Evolutionary conservation across 35 echinoderm and acorn worm species (phyloP).

Genomic region (Patiria miniata): DNA sequence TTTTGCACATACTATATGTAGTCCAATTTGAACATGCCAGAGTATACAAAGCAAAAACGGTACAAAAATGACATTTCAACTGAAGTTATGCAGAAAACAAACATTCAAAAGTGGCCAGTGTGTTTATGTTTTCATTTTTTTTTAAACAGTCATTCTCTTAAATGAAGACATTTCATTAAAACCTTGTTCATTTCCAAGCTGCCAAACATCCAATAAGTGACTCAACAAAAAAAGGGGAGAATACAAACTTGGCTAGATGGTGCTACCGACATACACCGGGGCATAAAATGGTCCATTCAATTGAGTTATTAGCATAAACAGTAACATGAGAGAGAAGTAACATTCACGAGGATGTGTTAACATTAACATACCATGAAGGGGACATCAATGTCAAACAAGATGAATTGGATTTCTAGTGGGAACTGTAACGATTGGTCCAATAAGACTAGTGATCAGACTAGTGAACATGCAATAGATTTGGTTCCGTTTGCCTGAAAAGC

Average conservation of each 20-base stretch:
- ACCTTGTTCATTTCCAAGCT: too few relatives aligned
- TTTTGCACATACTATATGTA: too few relatives aligned
- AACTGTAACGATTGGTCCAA: neutral
- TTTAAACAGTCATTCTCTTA: constrained; percentile 14
- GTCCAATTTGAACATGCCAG: too few relatives aligned
- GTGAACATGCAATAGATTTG: constrained; percentile 11
- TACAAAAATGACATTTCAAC: neutral
- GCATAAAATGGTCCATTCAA: too few relatives aligned
- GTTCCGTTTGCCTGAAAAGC: too few relatives aligned
- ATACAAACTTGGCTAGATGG: neutral
- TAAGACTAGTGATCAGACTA: neutral
- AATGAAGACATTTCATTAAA: neutral
- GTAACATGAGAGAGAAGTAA: too few relatives aligned
- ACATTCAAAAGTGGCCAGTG: constrained; percentile 12
- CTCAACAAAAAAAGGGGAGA: too few relatives aligned
- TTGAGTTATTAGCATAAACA: too few relatives aligned
- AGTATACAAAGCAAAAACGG: too few relatives aligned
- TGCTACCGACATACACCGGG: neutral
- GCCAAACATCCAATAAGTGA: too few relatives aligned
- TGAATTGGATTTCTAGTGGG: neutral
- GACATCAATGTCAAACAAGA: neutral
- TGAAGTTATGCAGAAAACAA: constrained; percentile 1
- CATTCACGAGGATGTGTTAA: too few relatives aligned
- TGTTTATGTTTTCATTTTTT: neutral
- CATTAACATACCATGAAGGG: too few relatives aligned